phyloP scores from a whole-genome alignment of 2,797 vertebrate species.

The Enteromius radiatus region DNA sequence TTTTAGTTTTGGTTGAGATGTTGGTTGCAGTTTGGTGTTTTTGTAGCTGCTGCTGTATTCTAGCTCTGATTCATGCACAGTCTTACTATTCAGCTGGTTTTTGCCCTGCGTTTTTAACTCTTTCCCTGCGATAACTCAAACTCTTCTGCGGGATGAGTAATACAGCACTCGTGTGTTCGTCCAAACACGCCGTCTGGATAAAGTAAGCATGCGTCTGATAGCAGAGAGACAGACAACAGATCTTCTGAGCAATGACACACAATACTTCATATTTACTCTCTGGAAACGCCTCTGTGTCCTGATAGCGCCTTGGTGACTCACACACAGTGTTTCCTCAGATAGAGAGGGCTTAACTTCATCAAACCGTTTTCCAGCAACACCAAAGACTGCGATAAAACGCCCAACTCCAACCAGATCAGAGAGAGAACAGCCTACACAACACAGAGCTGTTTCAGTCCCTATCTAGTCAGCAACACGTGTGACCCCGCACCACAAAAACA shows the following conservation, averaged over 20 bases:
- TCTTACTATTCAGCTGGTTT: neutral
- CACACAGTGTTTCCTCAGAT: constrained; percentile 26
- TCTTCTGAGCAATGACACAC: neutral
- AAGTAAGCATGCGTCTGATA: neutral
- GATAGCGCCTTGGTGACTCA: constrained; percentile 8
- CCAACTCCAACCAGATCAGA: constrained; percentile 17
- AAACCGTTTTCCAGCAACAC: constrained; percentile 35
- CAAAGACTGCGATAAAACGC: constrained; percentile 36
- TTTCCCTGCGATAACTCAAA: neutral
- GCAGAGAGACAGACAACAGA: neutral
- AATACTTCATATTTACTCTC: neutral
- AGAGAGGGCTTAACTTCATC: constrained; percentile 38
- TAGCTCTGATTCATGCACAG: neutral
- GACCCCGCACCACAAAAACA: too few relatives aligned
- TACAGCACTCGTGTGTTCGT: neutral
- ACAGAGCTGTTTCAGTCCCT: neutral
- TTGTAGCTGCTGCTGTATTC: neutral
- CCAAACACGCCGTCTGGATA: neutral
- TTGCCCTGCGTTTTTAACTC: neutral
- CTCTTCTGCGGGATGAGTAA: neutral
- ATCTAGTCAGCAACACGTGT: neutral
- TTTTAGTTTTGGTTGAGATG: neutral
- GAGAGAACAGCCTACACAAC: constrained; percentile 18
- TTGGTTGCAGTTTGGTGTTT: neutral
- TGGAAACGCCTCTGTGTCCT: constrained; percentile 30